A percentile compares a stretch with the other conserved stretches of the same genome.
Conservation (phyloP, 2,113 vertebrate species). For the Istiophorus platypterus region DNA sequence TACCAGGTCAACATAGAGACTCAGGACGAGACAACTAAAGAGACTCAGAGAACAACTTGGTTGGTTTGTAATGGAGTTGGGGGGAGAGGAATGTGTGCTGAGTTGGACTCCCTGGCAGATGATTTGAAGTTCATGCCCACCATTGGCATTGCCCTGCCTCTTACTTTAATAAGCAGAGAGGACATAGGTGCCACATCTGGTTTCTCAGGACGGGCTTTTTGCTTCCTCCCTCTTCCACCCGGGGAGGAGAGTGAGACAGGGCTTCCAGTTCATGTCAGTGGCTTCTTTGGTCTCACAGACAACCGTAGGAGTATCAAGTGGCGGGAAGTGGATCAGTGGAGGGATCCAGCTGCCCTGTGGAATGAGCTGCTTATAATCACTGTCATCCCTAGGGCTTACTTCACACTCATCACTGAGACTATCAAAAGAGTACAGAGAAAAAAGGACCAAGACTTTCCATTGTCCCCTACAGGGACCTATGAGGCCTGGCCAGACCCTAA, state of each 20-base stretch:
- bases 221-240: slow-evolving; percentile 95
- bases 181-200: slow-evolving; percentile 86
- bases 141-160: slow-evolving; percentile 93
- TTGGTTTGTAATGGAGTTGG: slow-evolving; percentile 96
- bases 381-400: slow-evolving; percentile 93
- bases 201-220: slow-evolving; percentile 95
- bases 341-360: slow-evolving; percentile 96
- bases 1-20: slow-evolving; percentile 92
- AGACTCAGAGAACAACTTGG: slow-evolving; percentile 91
- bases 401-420: slow-evolving; percentile 90
- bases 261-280: slow-evolving; percentile 97
- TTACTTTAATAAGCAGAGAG: slow-evolving; percentile 79
- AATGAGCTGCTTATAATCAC: slow-evolving; percentile 93
- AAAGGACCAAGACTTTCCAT: slow-evolving; percentile 87
- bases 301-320: slow-evolving; percentile 98
- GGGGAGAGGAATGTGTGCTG: slow-evolving; percentile 90
- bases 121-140: slow-evolving; percentile 95
- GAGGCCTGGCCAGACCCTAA: slow-evolving; percentile 91
- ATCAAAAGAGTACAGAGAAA: slow-evolving; percentile 89
- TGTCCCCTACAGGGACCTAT: slow-evolving; percentile 89
- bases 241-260: slow-evolving; percentile 97
- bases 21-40: slow-evolving; percentile 89
- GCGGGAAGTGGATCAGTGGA: slow-evolving; percentile 97
- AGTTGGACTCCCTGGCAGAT: slow-evolving; percentile 94
- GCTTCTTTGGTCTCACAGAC: slow-evolving; percentile 98